Base-by-base conservation (phyloP, 2,888 invertebrate genomes). In the Troides helena region DNA sequence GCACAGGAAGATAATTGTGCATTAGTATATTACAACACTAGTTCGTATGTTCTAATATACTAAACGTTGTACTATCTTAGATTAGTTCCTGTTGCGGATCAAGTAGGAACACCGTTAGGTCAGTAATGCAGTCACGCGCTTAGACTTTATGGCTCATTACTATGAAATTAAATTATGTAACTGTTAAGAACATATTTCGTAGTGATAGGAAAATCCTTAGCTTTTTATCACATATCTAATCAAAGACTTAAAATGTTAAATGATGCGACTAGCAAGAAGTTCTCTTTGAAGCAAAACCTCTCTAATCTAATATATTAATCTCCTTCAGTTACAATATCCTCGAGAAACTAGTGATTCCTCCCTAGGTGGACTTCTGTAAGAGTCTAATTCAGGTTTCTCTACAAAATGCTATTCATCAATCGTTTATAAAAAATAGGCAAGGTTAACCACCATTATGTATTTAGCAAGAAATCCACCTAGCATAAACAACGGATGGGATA, bases 81-180 rank as follows among this genome's bases (percentile, higher is more conserved):
- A 83, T 81, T 79, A 83, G 84, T 81, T 77, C 84, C 80, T 81
- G 85, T 85, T 84, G 83, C 83, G 67, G 75, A 75, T 73, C 81
- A 73, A 78, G 81, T 76, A 75, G 74, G 77, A 73, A 69, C 77
- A 83, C 87, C 85, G 87, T 87, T 87, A 86, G 74, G 72, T 73
- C 78, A 75, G 80, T 78, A 79, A 75, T 77, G 73, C 62, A 75
- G 75, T 25, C 23, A 66, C 36, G 61, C 12, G n/a, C n/a, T 61
- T 10, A 61, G 39, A 23, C 14, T 75, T 72, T 64, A 60, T 53
- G 18, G n/a, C 18, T 53, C n/a, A 53, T 53, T 53, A 53, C 18
- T 53, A n/a, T n/a, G 18, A 53, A 18, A 53, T 53, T 53, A 53
- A 50, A 53, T 53, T 53, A 53, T 53, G 39, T 39, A 6, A 10